A percentile compares a stretch with the other conserved stretches of the same genome.
Conservation (phyloP, 2,797 vertebrate genomes). For the Setipinna tenuifilis region DNA sequence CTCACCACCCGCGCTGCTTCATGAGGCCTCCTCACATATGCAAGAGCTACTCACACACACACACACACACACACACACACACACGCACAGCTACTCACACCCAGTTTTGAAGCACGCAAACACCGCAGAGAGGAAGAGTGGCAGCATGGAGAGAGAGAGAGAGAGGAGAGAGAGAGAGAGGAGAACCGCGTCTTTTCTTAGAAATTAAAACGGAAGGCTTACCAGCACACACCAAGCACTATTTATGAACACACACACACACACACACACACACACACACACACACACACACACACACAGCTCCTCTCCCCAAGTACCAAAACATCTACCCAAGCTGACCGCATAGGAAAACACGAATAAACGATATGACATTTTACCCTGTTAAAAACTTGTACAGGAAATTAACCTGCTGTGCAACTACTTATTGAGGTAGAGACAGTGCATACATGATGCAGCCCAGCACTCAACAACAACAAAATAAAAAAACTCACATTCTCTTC, state of each 20-base stretch:
- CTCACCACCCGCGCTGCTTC: background rate
- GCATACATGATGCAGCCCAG: background rate
- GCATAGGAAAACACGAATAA: background rate
- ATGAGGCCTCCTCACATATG: background rate
- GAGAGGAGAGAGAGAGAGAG: background rate
- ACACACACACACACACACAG: slow-evolving; percentile 23
- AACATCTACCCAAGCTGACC: slow-evolving; percentile 7
- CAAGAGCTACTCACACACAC: background rate
- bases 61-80: background rate
- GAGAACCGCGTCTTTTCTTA: background rate
- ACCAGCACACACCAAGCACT: slow-evolving; percentile 16
- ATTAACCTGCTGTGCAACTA: background rate
- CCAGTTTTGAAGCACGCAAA: background rate
- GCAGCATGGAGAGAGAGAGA: background rate
- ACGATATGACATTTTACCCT: background rate
- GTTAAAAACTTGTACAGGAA: background rate
- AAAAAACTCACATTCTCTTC: background rate
- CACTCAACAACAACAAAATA: background rate
- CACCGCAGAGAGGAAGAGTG: slow-evolving; percentile 19
- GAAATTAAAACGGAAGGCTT: slow-evolving; percentile 20
- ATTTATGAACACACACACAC: slow-evolving; percentile 42
- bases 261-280: slow-evolving; percentile 14
- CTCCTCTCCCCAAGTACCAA: slow-evolving; percentile 28
- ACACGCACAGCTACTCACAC: background rate
- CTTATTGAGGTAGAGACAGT: background rate